Base-by-base conservation (phyloP, 2,113 vertebrate genomes). In the Engraulis encrasicolus region DNA sequence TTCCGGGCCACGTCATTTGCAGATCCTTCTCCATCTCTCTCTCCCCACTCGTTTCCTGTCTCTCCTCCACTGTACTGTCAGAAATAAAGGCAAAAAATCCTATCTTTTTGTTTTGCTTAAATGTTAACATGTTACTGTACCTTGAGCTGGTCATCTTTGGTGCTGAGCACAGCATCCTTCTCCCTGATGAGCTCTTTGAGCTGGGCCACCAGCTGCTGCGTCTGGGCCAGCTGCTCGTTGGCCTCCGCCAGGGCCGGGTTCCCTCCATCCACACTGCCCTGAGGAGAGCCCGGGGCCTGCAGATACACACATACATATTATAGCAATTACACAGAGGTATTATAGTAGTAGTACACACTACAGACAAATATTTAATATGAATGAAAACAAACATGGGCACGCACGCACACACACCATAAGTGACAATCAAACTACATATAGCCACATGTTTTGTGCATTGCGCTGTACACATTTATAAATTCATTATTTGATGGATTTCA, bases 161-260 rank as follows among this genome's bases (percentile, higher is more conserved):
- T 84, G 11, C 48, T 84, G 19, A 98, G 95, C 15, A 92, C 89
- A 20, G 92, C 91, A 83, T 98, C 97, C 84, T 96, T 98, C 85
- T 97, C 96, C 52, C 95, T 90, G 90, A 97, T 95, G 81, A 97
- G 88, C 86, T 96, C 96, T 87, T 98, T 98, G 1, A 98, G 94
- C 89, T 97, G 97, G 6, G 91, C 7, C 78, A 97, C 95, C 3
- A 98, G 95, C 89, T 95, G 96, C 86, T 98, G 91, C 0, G 95
- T 97, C 48, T 95, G 96, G 0, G 54, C 78, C 88, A 98, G 93
- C 84, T 95, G 95, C 77, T 98, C 97, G 0, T 90, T 86, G 85
- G 96, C 86, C 85, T 98, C 97, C 0, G 92, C 88, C 17, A 94
- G 86, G 0, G 90, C 49, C 0, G 86, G 85, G 2, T 81, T 82